Base-by-base conservation (phyloP, 1,140 invertebrate genomes). In the Lithobius niger region DNA sequence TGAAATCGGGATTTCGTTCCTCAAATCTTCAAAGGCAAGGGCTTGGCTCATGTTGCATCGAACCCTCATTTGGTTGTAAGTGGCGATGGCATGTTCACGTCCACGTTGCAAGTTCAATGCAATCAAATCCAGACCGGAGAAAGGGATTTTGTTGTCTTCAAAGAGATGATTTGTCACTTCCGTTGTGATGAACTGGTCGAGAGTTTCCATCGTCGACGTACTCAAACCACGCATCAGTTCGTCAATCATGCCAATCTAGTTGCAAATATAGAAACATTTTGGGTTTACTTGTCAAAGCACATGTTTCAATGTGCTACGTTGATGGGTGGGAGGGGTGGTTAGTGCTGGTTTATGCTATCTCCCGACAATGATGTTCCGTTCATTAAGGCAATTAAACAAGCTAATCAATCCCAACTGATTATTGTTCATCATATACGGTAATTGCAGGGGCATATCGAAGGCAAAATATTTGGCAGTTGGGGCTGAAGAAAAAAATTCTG, bases 151-250 rank as follows among this genome's bases (percentile, higher is more conserved):
- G 27, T 79, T 79, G 60, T 89, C 84, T 69, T 94, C 89, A 65
- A 95, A 94, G 19, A 98, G 69, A 71, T 95, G 90, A 71, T 94
- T 93, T 0, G 89, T 92, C 1, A 95, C 86, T 76, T 93, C 89
- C 0, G 87, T 88, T 0, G 89, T 93, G 56, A 96, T 86, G 64
- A 93, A 92, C 65, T 91, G 88, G 70, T 95, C 91, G n/a, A 91
- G 70, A 0, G 83, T 88, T 69, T 96, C 92, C 81, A 95, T 91
- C 1, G 90, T 87, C 0, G 87, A 91, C 0, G 85, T 82, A 0
- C 90, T 78, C 6, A 97, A 70, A 43, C 93, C 93, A 44, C 92
- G 79, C 19, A 86, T 77, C 47, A 97, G 79, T 64, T 92, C 86
- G 66, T 95, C 89, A 13, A 88, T 77, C 76, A 89, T 83, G 21